These are phyloP conservation scores for Ursus arctos DNA, from an alignment of 2,113 vertebrate genomes.

Conservation along the genomic window DNA sequence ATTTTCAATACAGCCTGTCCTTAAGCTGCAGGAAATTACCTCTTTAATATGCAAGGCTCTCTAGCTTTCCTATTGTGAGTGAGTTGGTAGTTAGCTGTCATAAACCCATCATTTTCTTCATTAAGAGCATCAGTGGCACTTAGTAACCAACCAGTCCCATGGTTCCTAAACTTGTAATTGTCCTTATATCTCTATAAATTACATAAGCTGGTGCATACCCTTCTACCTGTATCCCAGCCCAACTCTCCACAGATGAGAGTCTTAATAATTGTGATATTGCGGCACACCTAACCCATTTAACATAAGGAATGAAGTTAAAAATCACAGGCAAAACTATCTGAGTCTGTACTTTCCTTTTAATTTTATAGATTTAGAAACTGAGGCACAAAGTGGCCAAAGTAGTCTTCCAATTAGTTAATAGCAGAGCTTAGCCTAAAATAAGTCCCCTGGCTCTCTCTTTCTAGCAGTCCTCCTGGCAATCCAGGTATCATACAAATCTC, in stretches of 20 bases:
- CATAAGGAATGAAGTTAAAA: background rate
- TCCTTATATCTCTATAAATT: background rate
- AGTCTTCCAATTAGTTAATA: background rate
- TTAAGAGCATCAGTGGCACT: background rate
- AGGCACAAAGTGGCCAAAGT: background rate
- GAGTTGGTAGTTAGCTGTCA: background rate
- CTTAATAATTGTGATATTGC: background rate
- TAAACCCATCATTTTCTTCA: slow-evolving; percentile 6
- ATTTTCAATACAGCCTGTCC: background rate
- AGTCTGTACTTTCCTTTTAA: slow-evolving; percentile 16
- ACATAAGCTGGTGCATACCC: background rate
- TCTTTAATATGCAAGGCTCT: background rate
- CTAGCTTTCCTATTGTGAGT: background rate
- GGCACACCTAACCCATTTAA: background rate
- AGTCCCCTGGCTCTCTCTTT: background rate
- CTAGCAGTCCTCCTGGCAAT: background rate
- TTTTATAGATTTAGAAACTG: background rate
- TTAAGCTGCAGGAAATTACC: background rate
- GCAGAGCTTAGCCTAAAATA: background rate
- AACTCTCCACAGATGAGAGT: background rate
- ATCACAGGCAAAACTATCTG: background rate
- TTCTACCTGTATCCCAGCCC: background rate
- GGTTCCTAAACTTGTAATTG: background rate
- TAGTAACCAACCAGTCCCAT: background rate
- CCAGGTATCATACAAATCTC: background rate